phyloP scores from a whole-genome alignment of 35 echinoderm and acorn worm genomes.

The Ophiothrix spiculata region DNA sequence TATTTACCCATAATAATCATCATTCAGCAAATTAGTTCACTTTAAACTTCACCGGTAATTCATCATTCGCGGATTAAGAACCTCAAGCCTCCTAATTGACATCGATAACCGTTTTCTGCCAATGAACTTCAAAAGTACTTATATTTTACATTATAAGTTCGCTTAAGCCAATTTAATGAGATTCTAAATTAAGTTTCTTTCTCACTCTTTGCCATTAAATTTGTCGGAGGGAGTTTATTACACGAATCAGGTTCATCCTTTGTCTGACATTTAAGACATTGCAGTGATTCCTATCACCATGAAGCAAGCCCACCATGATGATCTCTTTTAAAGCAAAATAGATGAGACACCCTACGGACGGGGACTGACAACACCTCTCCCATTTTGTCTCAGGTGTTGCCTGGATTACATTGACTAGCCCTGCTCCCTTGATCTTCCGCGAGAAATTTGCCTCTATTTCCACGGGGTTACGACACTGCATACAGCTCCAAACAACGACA shows the following conservation, averaged over 20 bases:
- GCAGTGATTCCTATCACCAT: too few relatives aligned
- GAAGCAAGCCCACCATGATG: neutral
- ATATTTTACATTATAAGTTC: neutral
- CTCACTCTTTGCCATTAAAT: too few relatives aligned
- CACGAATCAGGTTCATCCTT: too few relatives aligned
- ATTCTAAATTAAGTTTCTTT: too few relatives aligned
- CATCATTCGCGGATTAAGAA: conserved; percentile 3
- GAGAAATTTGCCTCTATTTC: neutral
- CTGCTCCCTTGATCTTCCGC: neutral
- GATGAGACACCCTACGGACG: neutral
- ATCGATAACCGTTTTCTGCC: neutral
- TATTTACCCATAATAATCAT: neutral
- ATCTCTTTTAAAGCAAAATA: neutral
- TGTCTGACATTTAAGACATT: too few relatives aligned
- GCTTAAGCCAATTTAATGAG: neutral
- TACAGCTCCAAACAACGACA: neutral
- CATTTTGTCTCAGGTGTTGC: neutral
- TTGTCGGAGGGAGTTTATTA: too few relatives aligned
- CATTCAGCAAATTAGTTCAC: conserved; percentile 1
- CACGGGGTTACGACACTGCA: neutral
- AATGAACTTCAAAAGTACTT: conserved; percentile 7
- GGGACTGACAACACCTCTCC: neutral
- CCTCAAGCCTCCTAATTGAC: neutral
- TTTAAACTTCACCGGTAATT: neutral
- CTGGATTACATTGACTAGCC: neutral